phyloP scores from a whole-genome alignment of 2,888 invertebrate species.

The Julus scandinavius region DNA sequence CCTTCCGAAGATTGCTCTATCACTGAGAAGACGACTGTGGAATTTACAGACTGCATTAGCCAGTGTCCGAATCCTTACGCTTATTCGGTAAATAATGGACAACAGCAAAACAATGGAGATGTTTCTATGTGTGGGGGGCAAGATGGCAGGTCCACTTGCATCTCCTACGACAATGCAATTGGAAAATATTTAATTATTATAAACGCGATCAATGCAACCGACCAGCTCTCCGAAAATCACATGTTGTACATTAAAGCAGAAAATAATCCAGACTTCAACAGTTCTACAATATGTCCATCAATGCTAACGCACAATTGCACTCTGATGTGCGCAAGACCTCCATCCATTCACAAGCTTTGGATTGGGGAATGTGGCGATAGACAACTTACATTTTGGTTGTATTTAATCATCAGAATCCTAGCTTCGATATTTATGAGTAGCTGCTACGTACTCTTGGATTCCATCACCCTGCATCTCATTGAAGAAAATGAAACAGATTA shows the following conservation, averaged over 20 bases:
- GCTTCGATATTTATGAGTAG: slow-evolving; percentile 85
- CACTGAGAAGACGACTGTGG: neutral
- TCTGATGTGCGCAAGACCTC: neutral
- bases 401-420: slow-evolving; percentile 81
- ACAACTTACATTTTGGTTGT: slow-evolving; percentile 78
- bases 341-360: slow-evolving; percentile 5
- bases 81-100: neutral
- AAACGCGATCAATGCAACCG: neutral
- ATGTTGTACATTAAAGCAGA: neutral
- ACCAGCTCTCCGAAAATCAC: neutral
- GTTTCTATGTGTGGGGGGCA: neutral
- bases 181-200: neutral
- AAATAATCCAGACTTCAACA: neutral
- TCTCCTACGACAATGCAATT: neutral
- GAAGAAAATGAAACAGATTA: slow-evolving; percentile 75
- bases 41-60: neutral
- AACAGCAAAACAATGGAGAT: neutral
- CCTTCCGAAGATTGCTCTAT: neutral
- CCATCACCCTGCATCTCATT: slow-evolving; percentile 85
- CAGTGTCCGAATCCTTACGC: neutral
- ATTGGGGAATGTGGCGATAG: neutral
- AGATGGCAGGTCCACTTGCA: slow-evolving; percentile 1
- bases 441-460: slow-evolving; percentile 89
- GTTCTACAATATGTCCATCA: neutral
- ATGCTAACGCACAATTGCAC: neutral